phyloP scores from a whole-genome alignment of 1,140 invertebrate genomes.

The Drosophila mayri region DNA sequence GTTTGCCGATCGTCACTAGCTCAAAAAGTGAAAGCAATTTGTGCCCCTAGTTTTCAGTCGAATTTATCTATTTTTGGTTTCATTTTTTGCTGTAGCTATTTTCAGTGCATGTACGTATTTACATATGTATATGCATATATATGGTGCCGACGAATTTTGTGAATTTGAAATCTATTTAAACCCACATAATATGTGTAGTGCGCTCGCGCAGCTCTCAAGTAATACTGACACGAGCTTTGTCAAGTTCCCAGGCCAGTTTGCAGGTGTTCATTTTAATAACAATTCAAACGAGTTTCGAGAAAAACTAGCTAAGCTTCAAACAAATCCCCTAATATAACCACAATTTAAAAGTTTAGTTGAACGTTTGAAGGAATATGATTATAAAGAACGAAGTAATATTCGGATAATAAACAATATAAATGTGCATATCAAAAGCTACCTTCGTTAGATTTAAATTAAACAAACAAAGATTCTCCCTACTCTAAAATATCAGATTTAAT shows the following conservation, averaged over 20 bases:
- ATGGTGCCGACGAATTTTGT: neutral
- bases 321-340: neutral
- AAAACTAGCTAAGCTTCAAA: neutral
- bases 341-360: neutral
- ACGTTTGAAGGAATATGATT: neutral
- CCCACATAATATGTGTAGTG: constrained; percentile 39
- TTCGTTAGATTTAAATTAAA: neutral
- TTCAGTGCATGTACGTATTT: constrained; percentile 2
- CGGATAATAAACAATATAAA: neutral
- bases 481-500: neutral
- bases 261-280: constrained; percentile 46
- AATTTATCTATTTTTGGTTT: constrained; percentile 53
- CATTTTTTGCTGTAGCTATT: constrained; percentile 33
- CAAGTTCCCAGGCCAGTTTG: neutral
- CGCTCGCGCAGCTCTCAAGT: constrained; percentile 41
- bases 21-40: constrained; percentile 64
- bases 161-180: constrained; percentile 11
- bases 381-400: neutral
- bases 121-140: neutral
- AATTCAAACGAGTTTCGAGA: constrained; percentile 32
- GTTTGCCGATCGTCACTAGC: constrained; percentile 45
- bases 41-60: neutral
- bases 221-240: constrained; percentile 30
- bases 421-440: neutral
- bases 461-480: too few relatives aligned